Base-by-base conservation (phyloP, 2,113 vertebrate genomes). In the Galemys pyrenaicus region DNA sequence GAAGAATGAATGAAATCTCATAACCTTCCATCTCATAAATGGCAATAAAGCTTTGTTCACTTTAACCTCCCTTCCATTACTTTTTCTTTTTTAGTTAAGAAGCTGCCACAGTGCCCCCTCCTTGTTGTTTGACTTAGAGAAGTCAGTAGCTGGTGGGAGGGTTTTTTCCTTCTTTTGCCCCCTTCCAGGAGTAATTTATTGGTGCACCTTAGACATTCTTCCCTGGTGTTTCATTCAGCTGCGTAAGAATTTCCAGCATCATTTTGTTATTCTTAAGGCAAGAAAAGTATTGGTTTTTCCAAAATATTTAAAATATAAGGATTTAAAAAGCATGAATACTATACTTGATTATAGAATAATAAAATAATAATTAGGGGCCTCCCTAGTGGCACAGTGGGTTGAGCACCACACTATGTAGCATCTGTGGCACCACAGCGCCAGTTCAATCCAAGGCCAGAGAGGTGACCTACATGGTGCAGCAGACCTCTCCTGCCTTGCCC, bases 241-340 rank as follows among this genome's bases (percentile, higher is more conserved):
- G 30, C 12, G 0, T 70, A 70, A 26, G 44, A 30, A 32, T 56
- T 71, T 16, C 20, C 54, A 67, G 51, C 17, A 32, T 20, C 19
- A 4, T 49, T 65, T 62, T 22, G 11, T 65, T 79, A 16, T 71
- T 92, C 11, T 65, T 67, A 3, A 91, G 22, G 71, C 20, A 73
- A 68, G 39, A 49, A 24, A 60, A 77, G 20, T 62, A 32, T 70
- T 75, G 35, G 20, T 78, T 91, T 10, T 84, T 78, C 58, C 10
- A 41, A 68, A 46, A 8, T 65, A 78, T 65, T 92, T 96, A 94
- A 89, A 85, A 78, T 54, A 17, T 28, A 93, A 81, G 26, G 22
- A 62, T 67, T 64, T 16, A 73, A 70, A n/a, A 62, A 73, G 13
- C 20, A 1, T 19, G n/a, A 26, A 4, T 60, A 1, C 37, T 89